These are phyloP conservation scores for Tragulus kanchil DNA, from an alignment of 2,113 vertebrate genomes.

Conservation along the genomic window DNA sequence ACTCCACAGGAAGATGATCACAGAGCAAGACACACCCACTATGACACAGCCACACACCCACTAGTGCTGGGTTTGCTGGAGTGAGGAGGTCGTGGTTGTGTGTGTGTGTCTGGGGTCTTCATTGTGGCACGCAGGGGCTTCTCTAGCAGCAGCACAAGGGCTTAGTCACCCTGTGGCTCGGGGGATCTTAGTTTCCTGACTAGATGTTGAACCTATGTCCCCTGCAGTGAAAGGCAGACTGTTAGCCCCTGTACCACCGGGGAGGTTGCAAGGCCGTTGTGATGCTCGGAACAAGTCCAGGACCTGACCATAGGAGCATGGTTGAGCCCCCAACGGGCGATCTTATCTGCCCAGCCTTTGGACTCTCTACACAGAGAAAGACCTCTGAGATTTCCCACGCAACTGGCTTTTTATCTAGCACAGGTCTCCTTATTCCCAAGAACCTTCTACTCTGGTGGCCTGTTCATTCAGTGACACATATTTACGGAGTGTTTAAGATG, in stretches of 20 bases:
- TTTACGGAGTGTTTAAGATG: background rate
- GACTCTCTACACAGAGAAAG: background rate
- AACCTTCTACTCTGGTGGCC: background rate
- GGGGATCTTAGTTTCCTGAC: background rate
- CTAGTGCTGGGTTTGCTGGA: background rate
- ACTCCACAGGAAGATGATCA: background rate
- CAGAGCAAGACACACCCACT: background rate
- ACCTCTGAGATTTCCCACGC: background rate
- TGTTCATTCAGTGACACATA: background rate
- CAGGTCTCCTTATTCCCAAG: background rate
- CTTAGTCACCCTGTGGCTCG: background rate
- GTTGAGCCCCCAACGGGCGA: too few species aligned
- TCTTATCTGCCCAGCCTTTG: background rate
- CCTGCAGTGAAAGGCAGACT: background rate
- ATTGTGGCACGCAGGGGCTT: rapidly evolving
- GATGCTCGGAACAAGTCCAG: background rate
- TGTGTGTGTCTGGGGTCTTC: background rate
- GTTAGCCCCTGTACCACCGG: background rate
- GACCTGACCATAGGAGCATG: background rate
- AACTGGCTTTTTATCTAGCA: background rate
- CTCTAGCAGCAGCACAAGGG: background rate
- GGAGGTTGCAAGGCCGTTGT: background rate
- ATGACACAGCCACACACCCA: rapidly evolving
- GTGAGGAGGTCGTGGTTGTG: rapidly evolving
- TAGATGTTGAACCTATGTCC: background rate